Conservation (phyloP, 2,113 vertebrate genomes). For the Mohoua ochrocephala region DNA sequence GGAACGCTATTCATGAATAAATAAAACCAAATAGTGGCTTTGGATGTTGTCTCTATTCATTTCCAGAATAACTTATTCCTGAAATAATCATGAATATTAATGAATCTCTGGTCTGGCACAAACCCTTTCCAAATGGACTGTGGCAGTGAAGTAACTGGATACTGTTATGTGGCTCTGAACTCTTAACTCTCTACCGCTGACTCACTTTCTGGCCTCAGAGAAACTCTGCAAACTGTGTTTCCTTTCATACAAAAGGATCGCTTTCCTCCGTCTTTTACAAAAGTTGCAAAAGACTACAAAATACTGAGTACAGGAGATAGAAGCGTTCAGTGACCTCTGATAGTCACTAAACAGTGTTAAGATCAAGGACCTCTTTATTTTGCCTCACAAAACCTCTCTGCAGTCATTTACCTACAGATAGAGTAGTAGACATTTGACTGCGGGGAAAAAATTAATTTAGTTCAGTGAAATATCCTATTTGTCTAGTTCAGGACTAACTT, state of each 20-base stretch:
- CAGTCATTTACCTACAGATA: background rate
- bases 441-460: background rate
- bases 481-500: background rate
- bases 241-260: background rate
- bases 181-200: background rate
- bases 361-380: background rate
- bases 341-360: background rate
- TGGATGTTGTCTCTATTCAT: conserved; percentile 1
- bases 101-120: background rate
- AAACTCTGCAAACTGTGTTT: background rate
- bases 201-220: background rate
- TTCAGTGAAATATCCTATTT: background rate
- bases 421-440: background rate
- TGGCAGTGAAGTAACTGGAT: background rate
- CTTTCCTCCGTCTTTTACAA: background rate
- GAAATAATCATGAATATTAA: background rate
- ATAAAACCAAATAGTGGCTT: background rate
- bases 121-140: background rate
- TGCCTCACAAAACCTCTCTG: background rate
- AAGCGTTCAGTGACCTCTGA: background rate
- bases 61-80: background rate
- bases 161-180: background rate
- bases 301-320: background rate
- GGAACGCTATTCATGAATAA: background rate
- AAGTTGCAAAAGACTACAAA: background rate